These are phyloP conservation scores for Amiota mariae DNA, from an alignment of 2,888 invertebrate genomes.

Conservation along the genomic window DNA sequence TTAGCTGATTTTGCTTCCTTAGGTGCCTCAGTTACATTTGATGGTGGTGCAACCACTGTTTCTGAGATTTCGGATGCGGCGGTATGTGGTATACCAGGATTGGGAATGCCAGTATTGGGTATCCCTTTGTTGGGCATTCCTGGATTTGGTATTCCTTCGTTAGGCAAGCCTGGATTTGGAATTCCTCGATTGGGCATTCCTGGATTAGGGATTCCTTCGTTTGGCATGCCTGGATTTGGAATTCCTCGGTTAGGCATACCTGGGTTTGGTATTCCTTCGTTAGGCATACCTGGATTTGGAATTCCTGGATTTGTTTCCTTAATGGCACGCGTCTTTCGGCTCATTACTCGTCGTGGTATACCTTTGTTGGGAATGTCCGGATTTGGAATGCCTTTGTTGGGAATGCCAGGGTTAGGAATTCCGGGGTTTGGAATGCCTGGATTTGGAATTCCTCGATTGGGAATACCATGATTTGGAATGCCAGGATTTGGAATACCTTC, in stretches of 20 bases:
- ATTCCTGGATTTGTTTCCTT: conserved; percentile 1
- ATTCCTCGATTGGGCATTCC: conserved; percentile 41
- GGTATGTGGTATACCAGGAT: not conserved
- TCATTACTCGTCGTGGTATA: not conserved
- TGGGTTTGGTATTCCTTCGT: conserved; percentile 6
- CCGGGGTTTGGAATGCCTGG: conserved; percentile 34
- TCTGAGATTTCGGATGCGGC: conserved; percentile 21
- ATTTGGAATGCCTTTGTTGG: not conserved
- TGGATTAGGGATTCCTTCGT: conserved; percentile 34
- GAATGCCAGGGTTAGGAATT: conserved; percentile 9
- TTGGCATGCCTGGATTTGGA: conserved; percentile 30
- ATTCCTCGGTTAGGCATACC: conserved; percentile 31
- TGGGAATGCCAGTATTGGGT: conserved; percentile 17
- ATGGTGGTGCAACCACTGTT: not conserved
- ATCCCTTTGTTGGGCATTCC: conserved; percentile 34
- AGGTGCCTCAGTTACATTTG: not conserved
- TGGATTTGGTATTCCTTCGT: conserved; percentile 27
- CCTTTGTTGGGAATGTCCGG: not conserved
- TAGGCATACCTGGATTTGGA: conserved; percentile 31
- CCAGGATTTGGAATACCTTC: conserved; percentile 38
- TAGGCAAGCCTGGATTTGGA: conserved; percentile 37
- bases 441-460: conserved; percentile 31
- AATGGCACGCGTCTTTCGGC: not conserved
- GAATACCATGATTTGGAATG: conserved; percentile 34
- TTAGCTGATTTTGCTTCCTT: not conserved